phyloP scores from a whole-genome alignment of 1,140 invertebrate genomes.

The Halictus rubicundus region DNA sequence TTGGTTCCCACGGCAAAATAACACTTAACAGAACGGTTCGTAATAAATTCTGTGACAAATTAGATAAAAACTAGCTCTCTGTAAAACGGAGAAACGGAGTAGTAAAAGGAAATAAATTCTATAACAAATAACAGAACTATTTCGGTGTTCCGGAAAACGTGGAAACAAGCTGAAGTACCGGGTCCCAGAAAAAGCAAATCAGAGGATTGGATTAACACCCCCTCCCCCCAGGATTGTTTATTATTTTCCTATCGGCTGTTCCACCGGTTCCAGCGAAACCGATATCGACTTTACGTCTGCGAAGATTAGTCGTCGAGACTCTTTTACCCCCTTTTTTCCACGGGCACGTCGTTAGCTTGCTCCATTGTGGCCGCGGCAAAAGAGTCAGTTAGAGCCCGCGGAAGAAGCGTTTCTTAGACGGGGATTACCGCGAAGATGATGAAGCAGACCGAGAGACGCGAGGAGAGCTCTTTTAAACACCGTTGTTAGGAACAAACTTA shows the following conservation, averaged over 20 bases:
- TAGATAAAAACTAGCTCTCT: too few relatives aligned
- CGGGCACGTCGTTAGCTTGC: constrained; percentile 20
- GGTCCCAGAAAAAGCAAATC: too few relatives aligned
- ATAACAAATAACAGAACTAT: too few relatives aligned
- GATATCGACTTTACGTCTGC: constrained; percentile 5
- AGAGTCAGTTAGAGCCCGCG: constrained; percentile 1
- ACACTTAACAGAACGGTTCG: too few relatives aligned
- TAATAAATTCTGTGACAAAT: too few relatives aligned
- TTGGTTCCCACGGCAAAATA: too few relatives aligned
- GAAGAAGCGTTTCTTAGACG: constrained; percentile 15
- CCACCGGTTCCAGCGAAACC: background rate
- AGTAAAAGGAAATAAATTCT: too few relatives aligned
- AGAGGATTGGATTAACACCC: too few relatives aligned
- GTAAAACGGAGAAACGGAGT: too few relatives aligned
- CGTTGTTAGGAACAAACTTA: constrained; percentile 28
- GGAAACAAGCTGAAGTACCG: too few relatives aligned
- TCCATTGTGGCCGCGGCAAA: constrained; percentile 11
- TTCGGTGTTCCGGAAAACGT: too few relatives aligned
- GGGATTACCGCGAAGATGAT: constrained; percentile 31
- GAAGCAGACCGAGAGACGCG: background rate
- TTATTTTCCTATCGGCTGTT: constrained; percentile 14
- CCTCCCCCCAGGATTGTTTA: too few relatives aligned
- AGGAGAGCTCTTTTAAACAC: constrained; percentile 10
- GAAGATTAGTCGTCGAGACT: constrained; percentile 35
- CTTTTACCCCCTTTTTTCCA: constrained; percentile 9